A percentile compares a stretch with the other conserved stretches of the same genome.
These are phyloP conservation scores for Conus canariensis DNA, from an alignment of 2,888 invertebrate genomes.

Conservation along the genomic window DNA sequence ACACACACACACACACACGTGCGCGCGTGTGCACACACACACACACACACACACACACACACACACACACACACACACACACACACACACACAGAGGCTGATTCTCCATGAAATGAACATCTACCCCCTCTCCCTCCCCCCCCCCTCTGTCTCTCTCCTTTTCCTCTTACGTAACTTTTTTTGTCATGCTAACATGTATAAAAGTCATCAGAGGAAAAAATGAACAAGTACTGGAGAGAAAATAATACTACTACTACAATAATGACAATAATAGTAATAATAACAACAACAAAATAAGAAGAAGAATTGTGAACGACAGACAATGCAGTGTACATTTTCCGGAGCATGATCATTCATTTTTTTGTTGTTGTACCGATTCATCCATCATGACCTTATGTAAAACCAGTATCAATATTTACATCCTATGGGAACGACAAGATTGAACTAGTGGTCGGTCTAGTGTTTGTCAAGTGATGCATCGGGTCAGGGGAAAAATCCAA, in stretches of 20 bases:
- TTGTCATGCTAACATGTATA: background rate
- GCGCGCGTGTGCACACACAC: too few species aligned
- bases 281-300: background rate
- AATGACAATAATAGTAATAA: background rate
- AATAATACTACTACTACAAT: background rate
- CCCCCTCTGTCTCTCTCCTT: background rate
- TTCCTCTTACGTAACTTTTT: too few species aligned
- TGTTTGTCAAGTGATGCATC: background rate
- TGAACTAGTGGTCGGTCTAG: background rate
- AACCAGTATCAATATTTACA: background rate
- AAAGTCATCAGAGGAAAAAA: background rate
- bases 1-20: too few species aligned
- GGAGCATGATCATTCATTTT: too few species aligned
- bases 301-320: too few species aligned
- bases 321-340: too few species aligned
- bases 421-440: background rate
- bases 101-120: too few species aligned
- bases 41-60: too few species aligned
- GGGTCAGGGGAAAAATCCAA: background rate
- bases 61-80: too few species aligned
- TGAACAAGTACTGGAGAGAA: background rate
- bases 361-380: background rate
- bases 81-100: too few species aligned
- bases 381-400: background rate
- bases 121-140: too few species aligned